These are phyloP conservation scores for Mungos mungo DNA, from an alignment of 2,113 vertebrate species.

Conservation along the genomic window DNA sequence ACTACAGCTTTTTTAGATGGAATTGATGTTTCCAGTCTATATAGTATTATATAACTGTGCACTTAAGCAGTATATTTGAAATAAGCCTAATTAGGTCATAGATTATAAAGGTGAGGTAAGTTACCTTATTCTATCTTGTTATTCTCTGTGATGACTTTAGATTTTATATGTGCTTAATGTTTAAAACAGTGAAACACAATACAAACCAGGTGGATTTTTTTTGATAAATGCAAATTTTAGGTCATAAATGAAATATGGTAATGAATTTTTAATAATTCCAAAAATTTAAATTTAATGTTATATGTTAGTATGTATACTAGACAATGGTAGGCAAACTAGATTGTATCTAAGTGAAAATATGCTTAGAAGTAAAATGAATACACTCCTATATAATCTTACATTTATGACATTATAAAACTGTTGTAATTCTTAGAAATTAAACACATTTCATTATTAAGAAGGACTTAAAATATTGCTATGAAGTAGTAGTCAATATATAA, in stretches of 20 bases:
- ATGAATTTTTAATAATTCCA: conserved; percentile 8
- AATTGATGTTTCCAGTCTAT: neutral
- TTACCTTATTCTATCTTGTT: neutral
- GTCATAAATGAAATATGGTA: neutral
- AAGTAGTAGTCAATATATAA: conserved; percentile 51
- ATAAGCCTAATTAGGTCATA: neutral
- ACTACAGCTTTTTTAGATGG: neutral
- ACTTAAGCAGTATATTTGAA: conserved; percentile 27
- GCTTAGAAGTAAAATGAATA: conserved; percentile 16
- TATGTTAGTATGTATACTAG: neutral
- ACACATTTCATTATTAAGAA: conserved; percentile 58
- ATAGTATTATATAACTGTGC: neutral
- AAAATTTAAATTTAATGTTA: neutral
- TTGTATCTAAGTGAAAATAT: neutral
- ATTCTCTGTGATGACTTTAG: neutral
- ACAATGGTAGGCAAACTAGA: neutral
- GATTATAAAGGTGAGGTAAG: conserved; percentile 30
- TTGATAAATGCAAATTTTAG: neutral
- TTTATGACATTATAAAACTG: neutral
- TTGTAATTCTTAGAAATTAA: conserved; percentile 56
- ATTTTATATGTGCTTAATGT: neutral
- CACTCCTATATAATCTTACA: neutral
- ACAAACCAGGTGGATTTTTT: neutral
- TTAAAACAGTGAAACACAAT: neutral
- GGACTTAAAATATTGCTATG: conserved; percentile 62